A percentile compares a stretch with the other conserved stretches of the same genome.
phyloP scores from a whole-genome alignment of 1,140 invertebrate species.

The Limonius californicus region DNA sequence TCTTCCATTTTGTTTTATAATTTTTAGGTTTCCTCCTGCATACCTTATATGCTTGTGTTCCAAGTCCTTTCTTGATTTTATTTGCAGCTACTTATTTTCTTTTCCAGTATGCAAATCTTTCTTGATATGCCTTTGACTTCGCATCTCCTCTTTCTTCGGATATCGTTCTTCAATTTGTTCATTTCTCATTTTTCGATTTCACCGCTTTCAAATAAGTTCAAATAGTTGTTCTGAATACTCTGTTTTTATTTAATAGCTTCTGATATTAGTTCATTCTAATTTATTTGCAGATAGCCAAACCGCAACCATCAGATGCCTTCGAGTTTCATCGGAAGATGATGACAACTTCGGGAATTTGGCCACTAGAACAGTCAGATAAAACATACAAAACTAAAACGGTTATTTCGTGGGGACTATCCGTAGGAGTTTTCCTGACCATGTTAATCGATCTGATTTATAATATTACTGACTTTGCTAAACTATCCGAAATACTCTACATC shows the following conservation, averaged over 20 bases:
- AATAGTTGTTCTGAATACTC: neutral
- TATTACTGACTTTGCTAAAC: constrained; percentile 1
- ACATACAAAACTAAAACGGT: neutral
- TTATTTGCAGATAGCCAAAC: neutral
- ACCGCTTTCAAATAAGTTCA: neutral
- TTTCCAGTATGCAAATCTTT: no score
- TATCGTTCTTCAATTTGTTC: no score
- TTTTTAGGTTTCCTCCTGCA: no score
- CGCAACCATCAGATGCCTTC: neutral
- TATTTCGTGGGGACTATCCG: neutral
- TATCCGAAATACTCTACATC: constrained; percentile 17
- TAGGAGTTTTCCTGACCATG: neutral
- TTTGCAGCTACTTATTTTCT: no score
- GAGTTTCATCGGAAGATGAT: constrained; percentile 3
- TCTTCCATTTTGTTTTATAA: no score
- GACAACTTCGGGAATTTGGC: constrained; percentile 2
- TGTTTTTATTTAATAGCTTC: neutral
- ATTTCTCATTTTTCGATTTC: no score
- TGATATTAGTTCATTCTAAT: neutral
- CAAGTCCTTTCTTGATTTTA: no score
- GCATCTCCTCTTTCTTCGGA: no score
- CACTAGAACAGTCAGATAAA: neutral
- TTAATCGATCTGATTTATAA: constrained; percentile 3
- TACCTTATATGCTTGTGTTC: no score
- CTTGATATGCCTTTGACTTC: no score